A percentile compares a stretch with the other conserved stretches of the same genome.
phyloP scores from a whole-genome alignment of 2,113 vertebrate genomes.

The Plectropomus leopardus region DNA sequence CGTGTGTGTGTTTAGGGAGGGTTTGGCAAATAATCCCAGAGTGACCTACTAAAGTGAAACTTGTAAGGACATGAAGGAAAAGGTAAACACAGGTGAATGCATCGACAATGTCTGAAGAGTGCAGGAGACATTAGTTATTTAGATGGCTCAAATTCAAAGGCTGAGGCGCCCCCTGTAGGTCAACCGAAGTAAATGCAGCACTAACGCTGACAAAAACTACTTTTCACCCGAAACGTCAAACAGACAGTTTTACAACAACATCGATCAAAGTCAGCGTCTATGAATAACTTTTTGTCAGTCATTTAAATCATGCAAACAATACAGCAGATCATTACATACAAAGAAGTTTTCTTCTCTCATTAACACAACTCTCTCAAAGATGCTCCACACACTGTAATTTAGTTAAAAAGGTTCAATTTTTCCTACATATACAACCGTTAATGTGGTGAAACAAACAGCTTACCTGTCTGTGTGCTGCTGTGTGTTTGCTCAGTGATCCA shows the following conservation, averaged over 20 bases:
- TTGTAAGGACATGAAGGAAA: conserved; percentile 29
- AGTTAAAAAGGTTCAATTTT: neutral
- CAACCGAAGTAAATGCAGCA: conserved; percentile 5
- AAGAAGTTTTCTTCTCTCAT: neutral
- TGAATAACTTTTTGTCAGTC: neutral
- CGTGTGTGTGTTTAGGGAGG: neutral
- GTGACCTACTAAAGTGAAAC: neutral
- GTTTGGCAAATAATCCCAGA: conserved; percentile 2
- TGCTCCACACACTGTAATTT: conserved; percentile 31
- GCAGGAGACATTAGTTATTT: neutral
- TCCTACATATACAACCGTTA: neutral
- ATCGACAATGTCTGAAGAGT: neutral
- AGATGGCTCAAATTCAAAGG: conserved; percentile 49
- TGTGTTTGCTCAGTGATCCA: conserved; percentile 72
- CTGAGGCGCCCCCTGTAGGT: conserved; percentile 75
- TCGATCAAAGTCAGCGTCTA: conserved; percentile 25
- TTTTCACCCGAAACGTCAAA: conserved; percentile 21
- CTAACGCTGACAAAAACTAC: neutral
- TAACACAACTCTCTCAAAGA: conserved; percentile 10
- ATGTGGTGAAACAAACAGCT: conserved; percentile 2
- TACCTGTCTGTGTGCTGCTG: conserved; percentile 57
- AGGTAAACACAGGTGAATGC: conserved; percentile 40
- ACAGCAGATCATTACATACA: neutral
- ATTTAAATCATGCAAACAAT: neutral
- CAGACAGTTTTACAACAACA: conserved; percentile 5